A percentile compares a stretch with the other conserved stretches of the same genome.
phyloP scores from a whole-genome alignment of 2,888 invertebrate genomes.

The Eurytoma californica region DNA sequence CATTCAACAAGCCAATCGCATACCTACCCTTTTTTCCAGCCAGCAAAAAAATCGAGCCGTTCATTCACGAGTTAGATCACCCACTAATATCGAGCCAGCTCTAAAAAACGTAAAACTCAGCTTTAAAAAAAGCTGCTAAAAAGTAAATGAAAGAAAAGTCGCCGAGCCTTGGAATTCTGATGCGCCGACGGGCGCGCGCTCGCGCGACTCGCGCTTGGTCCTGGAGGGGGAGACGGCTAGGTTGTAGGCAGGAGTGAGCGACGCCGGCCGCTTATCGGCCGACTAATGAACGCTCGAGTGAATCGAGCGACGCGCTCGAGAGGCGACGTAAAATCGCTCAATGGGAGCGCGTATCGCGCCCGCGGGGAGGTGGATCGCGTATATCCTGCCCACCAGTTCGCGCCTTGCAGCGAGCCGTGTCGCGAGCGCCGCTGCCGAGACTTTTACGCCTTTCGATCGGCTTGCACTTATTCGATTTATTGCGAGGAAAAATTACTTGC shows the following conservation, averaged over 20 bases:
- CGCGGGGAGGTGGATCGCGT: conserved; percentile 32
- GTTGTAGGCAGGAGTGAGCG: not conserved
- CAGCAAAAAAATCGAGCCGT: no score
- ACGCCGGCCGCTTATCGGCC: conserved; percentile 30
- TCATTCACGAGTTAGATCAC: not conserved
- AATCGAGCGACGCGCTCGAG: conserved; percentile 13
- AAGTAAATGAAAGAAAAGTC: not conserved
- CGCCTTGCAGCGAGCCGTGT: not conserved
- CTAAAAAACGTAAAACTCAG: not conserved
- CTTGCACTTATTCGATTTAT: no score
- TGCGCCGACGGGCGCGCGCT: not conserved
- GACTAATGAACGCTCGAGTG: conserved; percentile 42
- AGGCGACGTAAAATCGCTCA: conserved; percentile 27
- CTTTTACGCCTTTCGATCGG: not conserved
- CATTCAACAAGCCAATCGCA: no score
- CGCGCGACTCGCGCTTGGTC: not conserved
- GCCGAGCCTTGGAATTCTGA: conserved; percentile 38
- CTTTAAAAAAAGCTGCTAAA: no score
- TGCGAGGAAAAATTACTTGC: no score
- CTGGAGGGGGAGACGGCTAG: not conserved
- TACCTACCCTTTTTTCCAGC: no score
- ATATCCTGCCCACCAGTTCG: conserved; percentile 34
- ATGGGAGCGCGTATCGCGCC: conserved; percentile 21
- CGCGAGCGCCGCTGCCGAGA: not conserved
- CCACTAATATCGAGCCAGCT: not conserved